phyloP scores from a whole-genome alignment of 2,888 invertebrate genomes.

The Patella pellucida region DNA sequence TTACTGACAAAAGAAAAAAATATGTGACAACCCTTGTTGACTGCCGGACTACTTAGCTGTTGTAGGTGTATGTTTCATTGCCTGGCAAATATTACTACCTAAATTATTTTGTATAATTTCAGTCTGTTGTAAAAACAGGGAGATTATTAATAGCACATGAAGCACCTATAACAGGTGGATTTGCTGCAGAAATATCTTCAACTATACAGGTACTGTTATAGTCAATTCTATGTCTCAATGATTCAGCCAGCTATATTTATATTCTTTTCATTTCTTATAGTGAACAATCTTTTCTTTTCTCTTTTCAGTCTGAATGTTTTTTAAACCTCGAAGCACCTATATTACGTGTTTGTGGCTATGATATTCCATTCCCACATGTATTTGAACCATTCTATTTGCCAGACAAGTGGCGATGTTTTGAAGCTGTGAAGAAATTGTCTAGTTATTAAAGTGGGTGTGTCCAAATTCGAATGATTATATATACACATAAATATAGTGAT shows the following conservation, averaged over 20 bases:
- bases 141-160: conserved; percentile 93
- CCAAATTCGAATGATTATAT: too few relatives aligned
- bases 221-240: too few relatives aligned
- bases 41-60: too few relatives aligned
- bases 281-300: conserved; percentile 14
- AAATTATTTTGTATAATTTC: conserved; percentile 66
- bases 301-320: conserved; percentile 88
- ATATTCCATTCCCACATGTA: conserved; percentile 97
- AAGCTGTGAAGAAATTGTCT: conserved; percentile 83
- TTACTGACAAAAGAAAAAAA: too few relatives aligned
- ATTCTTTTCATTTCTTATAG: background rate
- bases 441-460: conserved; percentile 75
- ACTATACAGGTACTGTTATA: conserved; percentile 83
- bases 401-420: conserved; percentile 90
- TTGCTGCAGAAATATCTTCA: conserved; percentile 95
- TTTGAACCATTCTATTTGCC: conserved; percentile 97
- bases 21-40: too few relatives aligned
- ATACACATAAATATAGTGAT: too few relatives aligned
- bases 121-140: conserved; percentile 97
- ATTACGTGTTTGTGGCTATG: conserved; percentile 91
- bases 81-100: too few relatives aligned
- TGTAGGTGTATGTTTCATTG: too few relatives aligned
- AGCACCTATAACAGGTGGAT: conserved; percentile 94
- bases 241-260: background rate
- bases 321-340: conserved; percentile 94